Conservation (phyloP, 2,797 vertebrate genomes). For the Novumbra hubbsi region DNA sequence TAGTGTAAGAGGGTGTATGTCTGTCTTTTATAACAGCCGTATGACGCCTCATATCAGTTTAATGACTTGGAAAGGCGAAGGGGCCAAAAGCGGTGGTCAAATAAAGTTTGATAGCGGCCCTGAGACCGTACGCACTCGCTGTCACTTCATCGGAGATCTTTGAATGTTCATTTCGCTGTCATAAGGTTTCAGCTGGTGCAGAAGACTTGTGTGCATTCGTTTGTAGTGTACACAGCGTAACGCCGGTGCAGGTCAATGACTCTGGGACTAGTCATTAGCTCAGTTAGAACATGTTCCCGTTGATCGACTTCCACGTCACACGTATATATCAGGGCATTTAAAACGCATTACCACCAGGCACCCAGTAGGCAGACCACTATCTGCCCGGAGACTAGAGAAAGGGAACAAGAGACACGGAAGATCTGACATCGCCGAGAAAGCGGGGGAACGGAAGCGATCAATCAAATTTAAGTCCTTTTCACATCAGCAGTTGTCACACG, state of each 20-base stretch:
- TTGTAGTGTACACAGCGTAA: conserved; percentile 11
- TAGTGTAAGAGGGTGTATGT: neutral
- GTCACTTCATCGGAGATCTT: neutral
- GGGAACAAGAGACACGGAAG: conserved; percentile 3
- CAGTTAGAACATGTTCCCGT: conserved; percentile 53
- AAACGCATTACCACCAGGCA: conserved; percentile 32
- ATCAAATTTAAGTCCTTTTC: no score
- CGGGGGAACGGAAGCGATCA: neutral
- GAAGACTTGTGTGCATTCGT: neutral
- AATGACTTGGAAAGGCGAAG: no score
- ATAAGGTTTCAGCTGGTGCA: neutral
- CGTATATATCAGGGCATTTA: conserved; percentile 50
- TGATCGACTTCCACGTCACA: conserved; percentile 55
- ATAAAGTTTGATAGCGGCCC: no score
- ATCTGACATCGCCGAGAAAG: neutral
- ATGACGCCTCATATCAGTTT: neutral
- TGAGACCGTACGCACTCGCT: neutral
- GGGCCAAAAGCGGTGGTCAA: no score
- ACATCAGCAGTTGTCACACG: no score
- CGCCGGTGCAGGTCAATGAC: conserved; percentile 9
- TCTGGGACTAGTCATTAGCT: conserved; percentile 58
- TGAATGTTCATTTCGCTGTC: neutral
- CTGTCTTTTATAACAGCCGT: neutral
- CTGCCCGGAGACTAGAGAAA: neutral
- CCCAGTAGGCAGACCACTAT: conserved; percentile 13